Evolutionary conservation across 2,113 vertebrate species (phyloP), one percentile per base, ranked within the genome.

Genomic region (Anhinga anhinga): DNA sequence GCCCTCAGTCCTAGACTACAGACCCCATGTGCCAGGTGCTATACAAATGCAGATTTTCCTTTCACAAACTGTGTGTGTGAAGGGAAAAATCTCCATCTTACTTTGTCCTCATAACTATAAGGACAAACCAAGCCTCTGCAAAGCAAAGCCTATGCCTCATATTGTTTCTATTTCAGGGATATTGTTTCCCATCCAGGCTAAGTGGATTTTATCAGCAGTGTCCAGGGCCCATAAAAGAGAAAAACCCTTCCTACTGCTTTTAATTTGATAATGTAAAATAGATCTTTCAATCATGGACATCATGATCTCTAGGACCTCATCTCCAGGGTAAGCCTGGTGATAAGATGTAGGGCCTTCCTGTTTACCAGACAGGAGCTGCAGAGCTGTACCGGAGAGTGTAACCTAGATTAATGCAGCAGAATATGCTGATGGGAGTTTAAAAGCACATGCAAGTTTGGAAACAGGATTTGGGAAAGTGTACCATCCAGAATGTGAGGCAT

Each of bases 191-290:
- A 73, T 45, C 12, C 11, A 77, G 45, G 22, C 50, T 77, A 90
- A 88, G 15, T 55, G 11, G 34, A 20, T 52, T 88, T 95, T 69
- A 76, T 59, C 66, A 82, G 14, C 53, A 49, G 16, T 59, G 23
- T 40, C 49, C n/a, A 66, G 32, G 26, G 27, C 32, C 29, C 26
- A 11, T 38, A 50, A 84, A 94, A 69, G n/a, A 72, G 66, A 74
- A 74, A 90, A 83, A 65, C 55, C 16, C 14, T 86, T 92, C 55
- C 61, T 59, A 13, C 30, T 69, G 69, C 36, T 91, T 95, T 95
- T 90, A 79, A 92, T 88, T 95, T 86, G 26, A n/a, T 89, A 65
- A 88, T 38, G 47, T 59, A 74, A 88, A 89, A 58, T 63, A 74
- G 22, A 56, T 58, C 14, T 83, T 83, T 74, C 53, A 38, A 50